Evolutionary conservation across 2,888 invertebrate genomes (phyloP).

Genomic region (Disparrhopalites patrizii): DNA sequence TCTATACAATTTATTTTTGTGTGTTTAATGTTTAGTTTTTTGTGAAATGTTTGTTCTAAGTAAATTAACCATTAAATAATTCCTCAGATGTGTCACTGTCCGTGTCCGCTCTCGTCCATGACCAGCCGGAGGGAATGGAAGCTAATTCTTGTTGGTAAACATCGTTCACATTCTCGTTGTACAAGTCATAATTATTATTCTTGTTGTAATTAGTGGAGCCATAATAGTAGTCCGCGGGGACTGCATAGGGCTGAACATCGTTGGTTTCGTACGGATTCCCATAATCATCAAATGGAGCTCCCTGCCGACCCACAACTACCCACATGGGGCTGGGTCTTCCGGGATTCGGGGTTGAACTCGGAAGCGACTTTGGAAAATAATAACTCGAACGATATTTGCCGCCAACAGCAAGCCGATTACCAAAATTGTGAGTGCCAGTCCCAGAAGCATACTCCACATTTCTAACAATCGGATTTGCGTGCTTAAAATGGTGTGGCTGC

Average conservation of each 20-base stretch:
- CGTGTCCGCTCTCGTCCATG: background rate
- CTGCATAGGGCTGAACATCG: slow-evolving; percentile 12
- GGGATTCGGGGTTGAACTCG: background rate
- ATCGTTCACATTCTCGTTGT: background rate
- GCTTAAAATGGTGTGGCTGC: background rate
- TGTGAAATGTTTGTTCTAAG: background rate
- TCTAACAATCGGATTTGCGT: background rate
- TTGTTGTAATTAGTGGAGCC: background rate
- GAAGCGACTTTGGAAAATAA: slow-evolving; percentile 6
- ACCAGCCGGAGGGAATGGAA: background rate
- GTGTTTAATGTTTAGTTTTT: background rate
- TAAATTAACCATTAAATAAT: background rate
- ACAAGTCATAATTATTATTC: background rate
- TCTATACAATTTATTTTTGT: background rate
- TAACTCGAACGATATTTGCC: slow-evolving; percentile 27
- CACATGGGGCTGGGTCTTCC: slow-evolving; percentile 10
- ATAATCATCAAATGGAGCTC: slow-evolving; percentile 12
- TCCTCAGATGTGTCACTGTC: background rate
- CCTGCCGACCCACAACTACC: slow-evolving; percentile 23
- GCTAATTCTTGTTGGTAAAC: background rate
- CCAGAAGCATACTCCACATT: slow-evolving; percentile 9
- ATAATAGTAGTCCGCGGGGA: background rate
- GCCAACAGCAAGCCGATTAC: slow-evolving; percentile 12
- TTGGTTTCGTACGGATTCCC: background rate
- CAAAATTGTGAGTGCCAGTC: background rate